Base-by-base conservation (phyloP, 2,113 vertebrate species). In the Leptobrachium ailaonicum region DNA sequence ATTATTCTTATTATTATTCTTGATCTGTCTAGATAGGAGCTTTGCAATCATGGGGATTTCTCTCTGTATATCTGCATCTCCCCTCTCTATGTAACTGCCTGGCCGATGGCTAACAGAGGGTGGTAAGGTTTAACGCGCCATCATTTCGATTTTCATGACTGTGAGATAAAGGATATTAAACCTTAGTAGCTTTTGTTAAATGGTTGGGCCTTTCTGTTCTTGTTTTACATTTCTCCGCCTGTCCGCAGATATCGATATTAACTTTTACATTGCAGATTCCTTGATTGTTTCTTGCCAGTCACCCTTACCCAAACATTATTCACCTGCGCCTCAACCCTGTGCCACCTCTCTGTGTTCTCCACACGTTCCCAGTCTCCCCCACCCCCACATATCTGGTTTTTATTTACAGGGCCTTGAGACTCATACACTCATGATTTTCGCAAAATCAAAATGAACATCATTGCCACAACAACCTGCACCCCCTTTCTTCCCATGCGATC, bases 211-310 rank as follows among this genome's bases (percentile, higher is more conserved):
- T 32, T 32, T 32, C 20, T 79, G 32, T 32, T 64, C 12, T 60
- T 32, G 8, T 41, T 20, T 43, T 58, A 69, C 53, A 13, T 68
- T 47, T 73, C 42, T 63, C 66, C 72, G 75, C 63, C 50, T 53
- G 41, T 67, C 44, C 54, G 71, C 72, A 74, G 68, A 77, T 64
- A 69, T 20, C 12, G 62, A 41, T 76, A 71, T 66, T 71, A 75
- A 82, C 75, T 72, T 83, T 83, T 74, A 70, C 76, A 68, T 83
- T 75, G 66, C 71, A 79, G 71, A 79, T 79, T 71, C 58, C 66
- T 71, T 83, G 76, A 75, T 56, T 76, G 70, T 77, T 13, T 45
- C 69, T 71, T 12, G 40, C 42, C 2, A 58, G 68, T 68, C 83
- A 85, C 70, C 56, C 66, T 77, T 64, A 69, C 68, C 75, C 47